Evolutionary conservation across 1,140 invertebrate species (phyloP), one percentile per base, ranked within the genome.

Genomic region (Anagrus nilaparvatae): DNA sequence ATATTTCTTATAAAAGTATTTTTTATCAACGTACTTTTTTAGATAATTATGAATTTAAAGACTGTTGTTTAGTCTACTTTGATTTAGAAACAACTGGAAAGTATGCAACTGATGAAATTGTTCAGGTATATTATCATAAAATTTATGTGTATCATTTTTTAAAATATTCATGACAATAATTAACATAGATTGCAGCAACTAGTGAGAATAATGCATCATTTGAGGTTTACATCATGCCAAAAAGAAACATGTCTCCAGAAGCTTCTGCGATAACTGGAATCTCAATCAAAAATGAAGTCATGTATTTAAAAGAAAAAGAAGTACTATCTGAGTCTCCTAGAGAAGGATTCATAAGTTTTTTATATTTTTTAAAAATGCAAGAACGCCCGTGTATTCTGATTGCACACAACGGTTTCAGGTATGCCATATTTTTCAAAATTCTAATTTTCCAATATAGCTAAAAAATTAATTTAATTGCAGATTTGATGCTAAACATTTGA

Each of bases 391-490:
- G 32, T 17, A 19, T 48, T 33, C 19, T 48, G 12, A 19, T 48
- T 5, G 34, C 38, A n/a, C 38, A 45, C 21, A 48, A 48, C 24
- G 38, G 47, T 12, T 48, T 42, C n/a, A 48, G 30, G 42, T 48
- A 28, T 29, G 8, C 2, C 27, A 5, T 33, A 33, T 31, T 17
- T 28, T 17, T 18, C 25, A 17, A 17, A 28, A 4, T 27, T 23
- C n/a, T n/a, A 14, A 18, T 23, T 27, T 31, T n/a, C n/a, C n/a
- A n/a, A n/a, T n/a, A n/a, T n/a, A n/a, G n/a, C n/a, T n/a, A n/a
- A n/a, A n/a, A n/a, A n/a, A n/a, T 30, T 32, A 30, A 7, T 32
- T 37, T 35, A 37, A 23, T 39, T 44, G 34, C 27, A 42, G 43
- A 30, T 44, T 43, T 34, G 48, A 47, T 36, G 35, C 23, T 16